Base-by-base conservation (phyloP, 2,888 invertebrate species). In the Merodon equestris region DNA sequence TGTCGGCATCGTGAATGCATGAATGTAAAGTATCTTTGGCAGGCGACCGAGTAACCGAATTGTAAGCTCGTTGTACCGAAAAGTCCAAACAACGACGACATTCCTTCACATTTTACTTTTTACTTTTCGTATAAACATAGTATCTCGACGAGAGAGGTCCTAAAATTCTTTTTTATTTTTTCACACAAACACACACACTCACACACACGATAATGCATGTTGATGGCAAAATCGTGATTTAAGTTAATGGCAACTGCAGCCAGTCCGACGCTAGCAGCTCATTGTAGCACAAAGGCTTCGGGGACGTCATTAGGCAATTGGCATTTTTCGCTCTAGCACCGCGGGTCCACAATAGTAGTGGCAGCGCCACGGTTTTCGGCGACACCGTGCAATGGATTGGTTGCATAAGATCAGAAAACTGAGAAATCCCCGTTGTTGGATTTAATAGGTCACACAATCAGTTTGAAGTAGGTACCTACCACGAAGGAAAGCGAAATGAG, bases 41-140 rank as follows among this genome's bases (percentile, higher is more conserved):
- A 77, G 77, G 72, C 77, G 76, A 72, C 76, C 76, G 76, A 77
- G 50, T 77, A 77, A 77, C 76, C 76, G 76, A 77, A 72, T 77
- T 72, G 61, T 57, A 57, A 61, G 51, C 61, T 44, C 27, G 27
- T 27, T 44, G 44, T 42, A 66, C 38, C 44, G 12, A 67, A 53
- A 48, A 60, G 61, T 77, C 67, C 48, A 73, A 68, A 45, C 53
- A 51, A 67, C 27, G 7, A 7, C 73, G 75, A 70, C 77, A 77
- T 77, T 77, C 77, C 73, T 48, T 38, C 47, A 53, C 17, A 44
- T 12, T 50, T 61, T 53, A 56, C 3, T 53, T 54, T 51, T 56
- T 61, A 15, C 4, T 18, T 36, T 42, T 18, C 9, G 1, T 36
- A 1, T 38, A n/a, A 9, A 7, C 9, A 18, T 18, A 15, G 42